These are phyloP conservation scores for Melikaiella ostensackeni DNA, from an alignment of 2,888 invertebrate species.

Conservation along the genomic window DNA sequence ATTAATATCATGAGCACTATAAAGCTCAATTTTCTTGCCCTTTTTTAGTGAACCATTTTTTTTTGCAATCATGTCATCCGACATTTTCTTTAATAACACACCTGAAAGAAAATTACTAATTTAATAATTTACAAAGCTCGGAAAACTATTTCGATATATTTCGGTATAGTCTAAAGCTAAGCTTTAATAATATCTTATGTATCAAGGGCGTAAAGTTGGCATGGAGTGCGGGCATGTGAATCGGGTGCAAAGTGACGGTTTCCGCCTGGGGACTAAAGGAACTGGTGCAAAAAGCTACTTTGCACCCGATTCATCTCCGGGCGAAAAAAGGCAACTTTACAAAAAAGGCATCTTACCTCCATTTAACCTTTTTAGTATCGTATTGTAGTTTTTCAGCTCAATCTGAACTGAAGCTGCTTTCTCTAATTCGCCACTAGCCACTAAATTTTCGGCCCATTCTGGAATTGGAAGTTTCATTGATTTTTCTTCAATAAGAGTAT, in stretches of 20 bases:
- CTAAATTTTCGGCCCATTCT: conserved; percentile 79
- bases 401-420: conserved; percentile 79
- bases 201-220: too few relatives aligned
- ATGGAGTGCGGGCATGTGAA: too few relatives aligned
- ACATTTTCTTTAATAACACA: conserved; percentile 42
- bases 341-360: conserved; percentile 79
- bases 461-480: conserved; percentile 80
- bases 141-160: too few relatives aligned
- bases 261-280: too few relatives aligned
- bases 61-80: conserved; percentile 55
- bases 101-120: conserved; percentile 47
- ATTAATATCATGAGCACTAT: conserved; percentile 70
- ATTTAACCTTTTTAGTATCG: conserved; percentile 78
- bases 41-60: conserved; percentile 65
- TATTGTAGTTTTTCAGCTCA: conserved; percentile 79
- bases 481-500: conserved; percentile 67
- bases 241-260: too few relatives aligned
- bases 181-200: too few relatives aligned
- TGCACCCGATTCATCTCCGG: too few relatives aligned
- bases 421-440: conserved; percentile 78
- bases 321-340: too few relatives aligned
- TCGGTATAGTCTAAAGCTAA: too few relatives aligned
- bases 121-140: neutral
- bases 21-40: conserved; percentile 69
- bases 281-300: too few relatives aligned